A percentile compares a stretch with the other conserved stretches of the same genome.
These are phyloP conservation scores for Drosophila persimilis DNA, from an alignment of 1,140 invertebrate species.

Conservation along the genomic window DNA sequence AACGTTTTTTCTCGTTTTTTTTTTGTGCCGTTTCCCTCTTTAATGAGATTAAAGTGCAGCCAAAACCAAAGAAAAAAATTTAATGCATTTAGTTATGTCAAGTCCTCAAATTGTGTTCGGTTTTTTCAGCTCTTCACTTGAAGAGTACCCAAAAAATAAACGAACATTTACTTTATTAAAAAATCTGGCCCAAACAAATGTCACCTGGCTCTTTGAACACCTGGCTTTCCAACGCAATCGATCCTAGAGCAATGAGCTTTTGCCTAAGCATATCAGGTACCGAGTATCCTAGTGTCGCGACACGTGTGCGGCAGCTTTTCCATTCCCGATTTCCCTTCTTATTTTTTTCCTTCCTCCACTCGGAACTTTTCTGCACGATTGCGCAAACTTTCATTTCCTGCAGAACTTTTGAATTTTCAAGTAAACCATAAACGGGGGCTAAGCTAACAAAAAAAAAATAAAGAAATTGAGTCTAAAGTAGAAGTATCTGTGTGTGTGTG, in stretches of 20 bases:
- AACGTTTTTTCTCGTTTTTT: slow-evolving; percentile 39
- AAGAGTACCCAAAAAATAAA: no score
- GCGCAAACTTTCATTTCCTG: slow-evolving; percentile 71
- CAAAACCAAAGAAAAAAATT: slow-evolving; percentile 21
- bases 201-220: no score
- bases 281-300: no score
- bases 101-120: slow-evolving; percentile 2
- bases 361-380: slow-evolving; percentile 72
- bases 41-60: slow-evolving; percentile 67
- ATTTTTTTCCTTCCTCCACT: slow-evolving; percentile 16
- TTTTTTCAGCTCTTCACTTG: slow-evolving; percentile 6
- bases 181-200: no score
- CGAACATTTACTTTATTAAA: no score
- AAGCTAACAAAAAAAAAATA: slow-evolving; percentile 35
- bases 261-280: no score
- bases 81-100: slow-evolving; percentile 66
- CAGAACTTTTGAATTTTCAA: slow-evolving; percentile 68
- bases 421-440: slow-evolving; percentile 51
- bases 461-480: slow-evolving; percentile 7
- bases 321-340: slow-evolving; percentile 6
- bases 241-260: no score
- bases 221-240: no score
- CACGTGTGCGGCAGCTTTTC: neutral
- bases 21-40: slow-evolving; percentile 14
- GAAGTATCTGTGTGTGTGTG: neutral